Percentiles rank a stretch among this genome's conserved stretches.
Conservation (phyloP, 2,888 invertebrate genomes). For the Yponomeuta sedellus region DNA sequence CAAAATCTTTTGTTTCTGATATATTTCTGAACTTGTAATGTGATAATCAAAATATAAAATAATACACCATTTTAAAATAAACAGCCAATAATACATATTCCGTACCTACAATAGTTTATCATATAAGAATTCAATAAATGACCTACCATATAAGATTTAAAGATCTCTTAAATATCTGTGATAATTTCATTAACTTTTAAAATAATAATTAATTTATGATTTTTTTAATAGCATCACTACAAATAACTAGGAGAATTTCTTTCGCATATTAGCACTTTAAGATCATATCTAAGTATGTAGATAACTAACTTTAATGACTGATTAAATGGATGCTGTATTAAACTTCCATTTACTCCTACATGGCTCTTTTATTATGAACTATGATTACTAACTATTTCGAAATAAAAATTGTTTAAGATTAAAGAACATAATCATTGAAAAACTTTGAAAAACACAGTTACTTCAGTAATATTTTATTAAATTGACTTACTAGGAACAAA, state of each 20-base stretch:
- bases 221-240: slow-evolving; percentile 44
- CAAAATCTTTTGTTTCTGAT: too few relatives aligned
- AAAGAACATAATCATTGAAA: too few relatives aligned
- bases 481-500: neutral
- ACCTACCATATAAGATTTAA: slow-evolving; percentile 67
- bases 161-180: slow-evolving; percentile 75
- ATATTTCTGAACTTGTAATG: neutral
- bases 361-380: slow-evolving; percentile 10
- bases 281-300: neutral
- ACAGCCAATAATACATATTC: neutral
- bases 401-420: too few relatives aligned
- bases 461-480: slow-evolving; percentile 10
- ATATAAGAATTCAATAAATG: slow-evolving; percentile 28
- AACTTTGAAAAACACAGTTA: neutral
- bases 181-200: slow-evolving; percentile 65
- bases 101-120: neutral
- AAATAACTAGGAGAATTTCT: slow-evolving; percentile 13
- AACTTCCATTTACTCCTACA: slow-evolving; percentile 23
- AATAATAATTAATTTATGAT: slow-evolving; percentile 66
- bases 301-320: slow-evolving; percentile 34
- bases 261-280: slow-evolving; percentile 13
- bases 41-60: neutral
- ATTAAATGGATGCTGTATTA: slow-evolving; percentile 54
- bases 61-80: slow-evolving; percentile 1
- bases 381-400: too few relatives aligned